Evolutionary conservation across 2,888 invertebrate genomes (phyloP).

Genomic region (Chrysina gloriosa): DNA sequence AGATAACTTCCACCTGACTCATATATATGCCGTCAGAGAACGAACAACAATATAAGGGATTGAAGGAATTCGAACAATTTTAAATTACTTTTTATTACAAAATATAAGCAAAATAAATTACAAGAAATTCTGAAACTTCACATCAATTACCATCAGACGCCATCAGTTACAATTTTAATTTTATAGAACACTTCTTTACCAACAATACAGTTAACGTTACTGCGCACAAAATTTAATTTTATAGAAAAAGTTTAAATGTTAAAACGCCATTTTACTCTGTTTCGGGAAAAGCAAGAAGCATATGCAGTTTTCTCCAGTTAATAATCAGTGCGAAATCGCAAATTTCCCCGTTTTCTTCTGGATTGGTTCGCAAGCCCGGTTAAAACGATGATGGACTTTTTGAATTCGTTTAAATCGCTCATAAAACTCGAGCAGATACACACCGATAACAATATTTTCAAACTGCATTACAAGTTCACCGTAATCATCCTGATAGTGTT

Average conservation of each 20-base stretch:
- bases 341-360: not conserved
- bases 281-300: too few species aligned
- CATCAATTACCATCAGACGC: too few species aligned
- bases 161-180: too few species aligned
- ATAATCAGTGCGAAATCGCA: not conserved
- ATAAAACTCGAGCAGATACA: constrained; percentile 75
- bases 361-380: not conserved
- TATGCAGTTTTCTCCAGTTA: not conserved
- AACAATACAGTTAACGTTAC: not conserved
- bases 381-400: constrained; percentile 72
- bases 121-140: too few species aligned
- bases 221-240: constrained; percentile 12
- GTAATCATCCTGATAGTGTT: constrained; percentile 79
- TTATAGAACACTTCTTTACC: not conserved
- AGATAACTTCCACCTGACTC: too few species aligned
- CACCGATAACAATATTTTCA: constrained; percentile 82
- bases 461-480: constrained; percentile 80
- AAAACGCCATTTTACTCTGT: constrained; percentile 22
- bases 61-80: too few species aligned
- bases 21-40: too few species aligned
- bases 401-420: constrained; percentile 75
- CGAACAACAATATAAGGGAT: too few species aligned
- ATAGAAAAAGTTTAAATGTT: constrained; percentile 26
- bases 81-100: too few species aligned
- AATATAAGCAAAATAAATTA: too few species aligned